Conservation (phyloP, 1,140 invertebrate genomes). For the Sogatella furcifera region DNA sequence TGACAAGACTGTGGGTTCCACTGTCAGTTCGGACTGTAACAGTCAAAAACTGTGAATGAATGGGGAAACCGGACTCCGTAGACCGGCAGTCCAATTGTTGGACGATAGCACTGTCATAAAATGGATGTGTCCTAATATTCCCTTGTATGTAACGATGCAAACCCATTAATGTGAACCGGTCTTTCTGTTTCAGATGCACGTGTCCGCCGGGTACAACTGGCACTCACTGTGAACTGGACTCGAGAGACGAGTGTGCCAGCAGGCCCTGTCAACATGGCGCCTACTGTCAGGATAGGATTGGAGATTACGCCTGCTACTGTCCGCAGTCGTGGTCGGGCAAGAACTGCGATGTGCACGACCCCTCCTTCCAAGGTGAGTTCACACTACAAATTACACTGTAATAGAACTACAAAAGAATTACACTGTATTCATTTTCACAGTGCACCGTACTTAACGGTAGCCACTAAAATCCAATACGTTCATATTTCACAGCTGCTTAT, state of each 20-base stretch:
- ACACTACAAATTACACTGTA: slow-evolving; percentile 32
- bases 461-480: no score
- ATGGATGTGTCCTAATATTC: no score
- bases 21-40: no score
- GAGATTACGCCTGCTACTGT: slow-evolving; percentile 73
- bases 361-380: slow-evolving; percentile 55
- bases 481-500: no score
- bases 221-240: slow-evolving; percentile 71
- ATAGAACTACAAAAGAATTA: no score
- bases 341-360: slow-evolving; percentile 70
- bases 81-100: no score
- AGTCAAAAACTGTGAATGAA: no score
- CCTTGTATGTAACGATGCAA: background rate
- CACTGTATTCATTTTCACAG: no score
- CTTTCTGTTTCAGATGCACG: background rate
- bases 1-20: no score
- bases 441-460: no score
- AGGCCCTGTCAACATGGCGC: slow-evolving; percentile 77
- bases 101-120: no score
- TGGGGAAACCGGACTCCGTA: no score
- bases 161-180: background rate
- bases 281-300: slow-evolving; percentile 63
- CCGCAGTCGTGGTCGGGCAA: slow-evolving; percentile 69
- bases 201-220: slow-evolving; percentile 45
- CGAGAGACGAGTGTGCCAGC: slow-evolving; percentile 63